Evolutionary conservation across 1,140 invertebrate genomes (phyloP), one percentile per base, ranked within the genome.

Genomic region (Rhagoletis zephyria): DNA sequence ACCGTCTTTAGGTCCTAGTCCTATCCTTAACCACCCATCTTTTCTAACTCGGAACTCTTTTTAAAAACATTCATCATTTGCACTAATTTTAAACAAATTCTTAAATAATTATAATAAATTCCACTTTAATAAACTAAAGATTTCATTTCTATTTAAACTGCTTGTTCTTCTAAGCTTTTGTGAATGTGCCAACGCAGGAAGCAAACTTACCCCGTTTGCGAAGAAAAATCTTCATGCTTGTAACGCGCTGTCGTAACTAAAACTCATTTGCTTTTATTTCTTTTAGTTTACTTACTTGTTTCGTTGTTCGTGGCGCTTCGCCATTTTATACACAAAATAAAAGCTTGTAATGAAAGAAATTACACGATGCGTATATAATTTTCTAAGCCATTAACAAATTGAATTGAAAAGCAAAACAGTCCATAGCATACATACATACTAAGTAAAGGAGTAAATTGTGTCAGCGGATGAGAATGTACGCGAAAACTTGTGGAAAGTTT

Each of bases 361-460:
- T 74, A 74, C 42, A 12, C 67, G 67, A 45, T 45, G 67, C 67
- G 67, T 74, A 45, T 7, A 16, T 74, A 74, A 74, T 74, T 74
- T 74, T 74, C 67, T 74, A 74, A 74, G 42, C 67, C 67, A 74
- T 74, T 74, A 74, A 74, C 67, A 74, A 74, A 74, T 74, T 48
- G 67, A 74, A 74, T 74, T 74, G 67, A 74, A 14, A 74, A 74
- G 42, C 67, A 74, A 74, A 74, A 10, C 67, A 48, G 12, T 1
- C 67, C 10, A 42, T 12, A 74, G 67, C 45, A 74, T 42, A 30
- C 9, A 14, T 40, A 10, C 40, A 10, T 19, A 67, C 12, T 45
- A 74, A 74, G 67, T 12, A 14, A 45, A 45, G 12, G 12, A 12
- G 40, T 70, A 42, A 70, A 74, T 14, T 74, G 42, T 16, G 12